phyloP scores from a whole-genome alignment of 2,113 vertebrate species.

The Parus major region DNA sequence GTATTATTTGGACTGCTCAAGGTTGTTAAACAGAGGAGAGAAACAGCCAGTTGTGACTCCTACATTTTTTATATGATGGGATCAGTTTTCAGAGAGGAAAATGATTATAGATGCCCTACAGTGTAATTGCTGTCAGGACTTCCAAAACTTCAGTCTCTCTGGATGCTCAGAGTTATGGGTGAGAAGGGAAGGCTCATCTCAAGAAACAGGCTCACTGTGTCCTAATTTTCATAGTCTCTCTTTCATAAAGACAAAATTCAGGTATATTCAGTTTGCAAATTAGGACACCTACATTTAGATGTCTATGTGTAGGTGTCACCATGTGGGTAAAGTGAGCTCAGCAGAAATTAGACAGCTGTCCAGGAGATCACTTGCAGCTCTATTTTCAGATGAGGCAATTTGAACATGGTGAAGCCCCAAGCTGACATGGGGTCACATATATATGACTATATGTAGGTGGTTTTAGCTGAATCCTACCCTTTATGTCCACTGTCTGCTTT shows the following conservation, averaged over 20 bases:
- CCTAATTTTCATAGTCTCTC: neutral
- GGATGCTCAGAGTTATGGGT: neutral
- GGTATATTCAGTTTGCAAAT: neutral
- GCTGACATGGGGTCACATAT: neutral
- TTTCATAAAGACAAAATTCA: neutral
- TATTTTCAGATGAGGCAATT: neutral
- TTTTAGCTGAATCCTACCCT: neutral
- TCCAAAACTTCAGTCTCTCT: neutral
- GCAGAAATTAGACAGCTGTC: neutral
- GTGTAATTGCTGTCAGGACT: neutral
- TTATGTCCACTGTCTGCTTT: neutral
- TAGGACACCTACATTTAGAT: neutral
- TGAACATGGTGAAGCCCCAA: neutral
- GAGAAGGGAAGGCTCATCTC: neutral
- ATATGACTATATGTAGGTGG: neutral
- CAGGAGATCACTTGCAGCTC: neutral
- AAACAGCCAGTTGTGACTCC: neutral
- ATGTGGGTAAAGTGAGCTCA: neutral
- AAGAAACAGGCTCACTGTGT: neutral
- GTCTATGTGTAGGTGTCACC: neutral
- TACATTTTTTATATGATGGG: neutral
- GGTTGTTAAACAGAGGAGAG: neutral
- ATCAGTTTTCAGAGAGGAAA: neutral
- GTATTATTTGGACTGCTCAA: neutral
- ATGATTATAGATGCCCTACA: accelerated